Percentiles rank a stretch among this genome's conserved stretches.
Conservation (phyloP, 2,113 vertebrate species). For the Petromus typicus region DNA sequence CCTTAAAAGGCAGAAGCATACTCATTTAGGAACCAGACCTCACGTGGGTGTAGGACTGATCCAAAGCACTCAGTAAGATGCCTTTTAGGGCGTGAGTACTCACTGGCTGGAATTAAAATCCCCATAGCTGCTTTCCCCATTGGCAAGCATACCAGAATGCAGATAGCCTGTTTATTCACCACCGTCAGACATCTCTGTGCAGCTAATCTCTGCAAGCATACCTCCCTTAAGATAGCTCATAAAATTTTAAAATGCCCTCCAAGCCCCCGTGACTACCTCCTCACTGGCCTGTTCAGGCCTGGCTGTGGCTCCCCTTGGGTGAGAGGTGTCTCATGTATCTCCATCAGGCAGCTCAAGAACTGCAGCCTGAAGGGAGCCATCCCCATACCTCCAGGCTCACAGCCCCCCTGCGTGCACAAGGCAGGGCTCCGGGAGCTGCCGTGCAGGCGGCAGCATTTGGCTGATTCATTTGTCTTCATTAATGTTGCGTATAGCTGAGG, state of each 20-base stretch:
- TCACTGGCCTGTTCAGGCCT: neutral
- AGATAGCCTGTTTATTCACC: conserved; percentile 59
- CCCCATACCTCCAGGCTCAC: neutral
- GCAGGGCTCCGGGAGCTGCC: conserved; percentile 62
- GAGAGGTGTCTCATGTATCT: neutral
- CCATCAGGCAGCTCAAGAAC: conserved; percentile 53
- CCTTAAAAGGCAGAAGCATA: neutral
- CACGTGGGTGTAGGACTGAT: neutral
- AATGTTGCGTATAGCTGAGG: conserved; percentile 66
- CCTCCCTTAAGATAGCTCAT: conserved; percentile 10
- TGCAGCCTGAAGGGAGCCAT: neutral
- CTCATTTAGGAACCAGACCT: neutral
- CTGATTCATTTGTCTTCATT: conserved; percentile 79
- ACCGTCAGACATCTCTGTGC: neutral
- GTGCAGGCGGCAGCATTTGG: conserved; percentile 8
- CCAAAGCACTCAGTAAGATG: neutral
- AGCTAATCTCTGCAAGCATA: conserved; percentile 14
- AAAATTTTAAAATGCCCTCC: conserved; percentile 18
- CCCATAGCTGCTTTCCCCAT: conserved; percentile 42
- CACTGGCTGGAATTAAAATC: conserved; percentile 58
- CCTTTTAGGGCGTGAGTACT: neutral
- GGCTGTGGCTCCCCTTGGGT: neutral
- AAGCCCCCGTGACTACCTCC: neutral
- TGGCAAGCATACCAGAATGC: neutral
- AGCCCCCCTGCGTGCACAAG: neutral